Evolutionary conservation across 2,888 invertebrate genomes (phyloP).

Genomic region (Chrysolina haemoptera): DNA sequence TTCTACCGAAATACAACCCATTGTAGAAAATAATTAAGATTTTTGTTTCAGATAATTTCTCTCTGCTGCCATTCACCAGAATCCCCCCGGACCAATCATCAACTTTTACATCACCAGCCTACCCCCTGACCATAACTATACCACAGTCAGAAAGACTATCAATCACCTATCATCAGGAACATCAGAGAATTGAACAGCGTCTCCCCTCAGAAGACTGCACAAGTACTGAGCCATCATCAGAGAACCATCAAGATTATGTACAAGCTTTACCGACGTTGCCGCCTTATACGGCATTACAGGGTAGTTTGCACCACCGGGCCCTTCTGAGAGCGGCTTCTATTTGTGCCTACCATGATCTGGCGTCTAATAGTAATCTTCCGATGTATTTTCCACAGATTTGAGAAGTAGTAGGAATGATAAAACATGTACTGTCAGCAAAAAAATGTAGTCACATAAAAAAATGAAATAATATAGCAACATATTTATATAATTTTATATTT

Average conservation of each 20-base stretch:
- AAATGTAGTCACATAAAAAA: no score
- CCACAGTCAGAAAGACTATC: conserved; percentile 46
- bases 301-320: conserved; percentile 62
- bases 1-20: no score
- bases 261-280: conserved; percentile 56
- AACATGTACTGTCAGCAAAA: no score
- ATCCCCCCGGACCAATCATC: conserved; percentile 37
- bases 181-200: conserved; percentile 36
- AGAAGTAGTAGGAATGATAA: neutral
- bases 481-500: no score
- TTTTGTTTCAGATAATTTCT: conserved; percentile 38
- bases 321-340: conserved; percentile 63
- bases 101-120: conserved; percentile 39
- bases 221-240: neutral
- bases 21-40: no score
- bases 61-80: conserved; percentile 29
- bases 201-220: conserved; percentile 27
- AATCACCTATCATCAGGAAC: conserved; percentile 42
- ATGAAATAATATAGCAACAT: no score
- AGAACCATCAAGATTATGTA: conserved; percentile 36
- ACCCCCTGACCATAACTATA: conserved; percentile 43
- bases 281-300: conserved; percentile 63
- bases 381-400: conserved; percentile 61
- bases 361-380: conserved; percentile 56
- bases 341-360: conserved; percentile 62